phyloP scores from a whole-genome alignment of 2,888 invertebrate species.

The Leptura quadrifasciata region DNA sequence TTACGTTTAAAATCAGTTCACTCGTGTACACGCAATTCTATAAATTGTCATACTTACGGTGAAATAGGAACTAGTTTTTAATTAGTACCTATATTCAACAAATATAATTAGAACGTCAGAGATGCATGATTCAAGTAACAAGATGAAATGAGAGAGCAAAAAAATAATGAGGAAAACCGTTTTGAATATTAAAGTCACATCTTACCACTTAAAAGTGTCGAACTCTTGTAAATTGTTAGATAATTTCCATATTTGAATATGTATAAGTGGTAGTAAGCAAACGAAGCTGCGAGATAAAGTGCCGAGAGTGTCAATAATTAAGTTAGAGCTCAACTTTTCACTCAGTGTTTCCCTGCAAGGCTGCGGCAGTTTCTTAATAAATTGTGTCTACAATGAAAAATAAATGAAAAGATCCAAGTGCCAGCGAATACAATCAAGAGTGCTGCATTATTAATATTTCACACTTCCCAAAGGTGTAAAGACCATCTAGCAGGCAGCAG shows the following conservation, averaged over 20 bases:
- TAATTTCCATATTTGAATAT: slow-evolving; percentile 64
- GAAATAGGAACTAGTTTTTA: too few relatives aligned
- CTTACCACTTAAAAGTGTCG: slow-evolving; percentile 56
- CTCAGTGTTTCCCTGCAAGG: slow-evolving; percentile 56
- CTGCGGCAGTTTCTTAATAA: slow-evolving; percentile 54
- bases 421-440: slow-evolving; percentile 63
- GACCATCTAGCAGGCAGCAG: slow-evolving; percentile 16
- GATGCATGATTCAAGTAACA: neutral
- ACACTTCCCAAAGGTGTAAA: slow-evolving; percentile 37
- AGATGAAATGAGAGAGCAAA: neutral
- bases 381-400: slow-evolving; percentile 63
- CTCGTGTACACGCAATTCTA: too few relatives aligned
- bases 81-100: neutral
- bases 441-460: slow-evolving; percentile 63
- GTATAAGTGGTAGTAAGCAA: slow-evolving; percentile 59
- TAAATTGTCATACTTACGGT: too few relatives aligned
- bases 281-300: slow-evolving; percentile 52
- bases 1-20: too few relatives aligned
- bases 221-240: slow-evolving; percentile 59
- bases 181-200: slow-evolving; percentile 51
- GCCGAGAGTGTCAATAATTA: slow-evolving; percentile 61
- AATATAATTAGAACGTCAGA: neutral
- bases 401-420: slow-evolving; percentile 57
- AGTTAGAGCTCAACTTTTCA: slow-evolving; percentile 62
- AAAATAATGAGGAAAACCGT: slow-evolving; percentile 22